Percentiles rank a stretch among this genome's conserved stretches.
Conservation (phyloP, 2,888 invertebrate genomes). For the Chaetogeoica ovagalla region DNA sequence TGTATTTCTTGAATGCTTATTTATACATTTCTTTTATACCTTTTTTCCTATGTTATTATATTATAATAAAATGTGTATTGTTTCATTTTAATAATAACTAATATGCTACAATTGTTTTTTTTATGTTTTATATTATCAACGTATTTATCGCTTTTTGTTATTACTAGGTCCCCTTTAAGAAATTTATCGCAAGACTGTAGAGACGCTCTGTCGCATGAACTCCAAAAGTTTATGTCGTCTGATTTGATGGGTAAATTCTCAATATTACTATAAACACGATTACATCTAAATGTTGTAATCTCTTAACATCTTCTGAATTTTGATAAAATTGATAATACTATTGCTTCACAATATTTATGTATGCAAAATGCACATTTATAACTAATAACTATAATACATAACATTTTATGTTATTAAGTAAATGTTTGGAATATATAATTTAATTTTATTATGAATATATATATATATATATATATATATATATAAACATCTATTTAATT, state of each 20-base stretch:
- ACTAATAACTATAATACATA: too few species aligned
- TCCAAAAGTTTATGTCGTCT: constrained; percentile 43
- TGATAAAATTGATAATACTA: constrained; percentile 11
- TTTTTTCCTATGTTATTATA: background rate
- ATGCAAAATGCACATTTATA: too few species aligned
- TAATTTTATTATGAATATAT: too few species aligned
- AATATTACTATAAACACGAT: background rate
- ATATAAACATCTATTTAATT: too few species aligned
- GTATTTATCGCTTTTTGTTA: background rate
- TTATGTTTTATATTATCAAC: too few species aligned
- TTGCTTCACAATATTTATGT: background rate
- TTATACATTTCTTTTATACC: background rate
- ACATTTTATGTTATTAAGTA: too few species aligned
- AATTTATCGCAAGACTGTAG: constrained; percentile 33
- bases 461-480: too few species aligned
- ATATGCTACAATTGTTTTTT: background rate
- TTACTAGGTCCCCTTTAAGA: constrained; percentile 25
- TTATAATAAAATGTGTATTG: background rate
- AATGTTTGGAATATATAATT: too few species aligned
- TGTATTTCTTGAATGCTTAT: background rate
- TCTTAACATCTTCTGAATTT: background rate
- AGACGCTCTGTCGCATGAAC: constrained; percentile 27
- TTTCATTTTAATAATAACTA: background rate
- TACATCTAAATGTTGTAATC: constrained; percentile 7
- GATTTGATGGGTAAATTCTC: constrained; percentile 26